Conservation (phyloP, 2,797 vertebrate genomes). For the Pipistrellus nathusii region DNA sequence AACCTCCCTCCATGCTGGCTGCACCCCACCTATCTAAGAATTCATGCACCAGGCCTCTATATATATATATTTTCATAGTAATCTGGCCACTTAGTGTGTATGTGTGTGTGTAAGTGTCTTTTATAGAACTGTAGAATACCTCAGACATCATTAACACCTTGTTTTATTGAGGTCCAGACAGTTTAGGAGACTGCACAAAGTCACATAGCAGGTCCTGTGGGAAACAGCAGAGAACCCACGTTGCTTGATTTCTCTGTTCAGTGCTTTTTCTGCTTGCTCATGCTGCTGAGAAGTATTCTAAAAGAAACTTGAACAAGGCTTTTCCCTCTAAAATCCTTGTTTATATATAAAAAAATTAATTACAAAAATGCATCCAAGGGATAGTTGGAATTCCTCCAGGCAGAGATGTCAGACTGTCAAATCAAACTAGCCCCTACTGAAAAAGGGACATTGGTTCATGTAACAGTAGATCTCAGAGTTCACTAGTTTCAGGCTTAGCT, state of each 20-base stretch:
- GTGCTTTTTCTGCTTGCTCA: not conserved
- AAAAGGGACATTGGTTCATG: not conserved
- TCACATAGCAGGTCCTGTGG: slow-evolving; percentile 3
- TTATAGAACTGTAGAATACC: not conserved
- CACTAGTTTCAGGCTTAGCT: slow-evolving; percentile 7
- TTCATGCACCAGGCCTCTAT: no score
- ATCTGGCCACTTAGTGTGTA: no score
- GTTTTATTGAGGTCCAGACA: not conserved
- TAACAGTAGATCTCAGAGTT: not conserved
- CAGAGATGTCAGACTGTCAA: not conserved
- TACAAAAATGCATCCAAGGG: slow-evolving; percentile 16
- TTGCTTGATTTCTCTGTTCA: not conserved
- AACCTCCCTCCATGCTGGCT: no score
- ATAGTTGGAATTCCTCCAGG: not conserved
- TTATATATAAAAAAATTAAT: slow-evolving; percentile 24
- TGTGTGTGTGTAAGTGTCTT: not conserved
- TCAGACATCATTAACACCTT: not conserved
- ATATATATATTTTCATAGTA: no score
- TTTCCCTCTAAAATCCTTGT: not conserved
- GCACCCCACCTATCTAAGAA: no score
- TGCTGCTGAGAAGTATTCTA: not conserved
- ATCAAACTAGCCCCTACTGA: not conserved
- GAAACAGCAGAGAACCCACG: not conserved
- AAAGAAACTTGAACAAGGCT: not conserved
- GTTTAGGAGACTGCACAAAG: not conserved